Evolutionary conservation across 2,888 invertebrate genomes (phyloP), one percentile per base, ranked within the genome.

Genomic region (Rhagophthalmus giganteus): DNA sequence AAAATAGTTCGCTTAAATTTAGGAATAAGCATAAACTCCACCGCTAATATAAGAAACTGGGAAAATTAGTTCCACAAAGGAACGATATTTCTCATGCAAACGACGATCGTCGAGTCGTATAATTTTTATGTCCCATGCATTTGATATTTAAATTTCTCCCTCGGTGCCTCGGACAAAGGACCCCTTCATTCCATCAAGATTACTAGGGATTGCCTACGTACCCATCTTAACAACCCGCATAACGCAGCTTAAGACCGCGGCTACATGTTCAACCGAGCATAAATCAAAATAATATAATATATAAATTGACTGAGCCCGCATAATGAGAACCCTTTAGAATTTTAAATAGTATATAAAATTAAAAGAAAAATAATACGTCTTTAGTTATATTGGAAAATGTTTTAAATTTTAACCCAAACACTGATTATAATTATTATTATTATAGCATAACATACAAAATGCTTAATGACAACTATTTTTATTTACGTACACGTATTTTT

Each of bases 191-290:
- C 30, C 33, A 49, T 49, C 41, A 49, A 46, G 41, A 49, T 49
- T 49, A 44, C 39, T 50, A 37, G 47, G 48, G 42, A 50, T 34
- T 48, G 44, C 47, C 52, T 53, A 49, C 52, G 31, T 46, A 46
- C 46, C 38, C 44, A 49, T 55, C 51, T 59, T 57, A 53, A 56
- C 54, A 53, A 51, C 57, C 59, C 59, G 57, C 57, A 59, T 59
- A 57, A 59, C 52, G 47, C 56, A 48, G 54, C 56, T 58, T 41
- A 42, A 56, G 54, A 56, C 57, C 47, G 37, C 59, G 50, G 37
- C 46, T 45, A 48, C 51, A 58, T 47, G 50, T 41, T 55, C 47
- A 45, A 16, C 33, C 38, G 33, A 40, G 50, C 55, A 56, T 57
- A 57, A 59, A 59, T 57, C 55, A 55, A 56, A 58, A 58, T 56